These are phyloP conservation scores for Sycophila texana DNA, from an alignment of 2,888 invertebrate species.

Conservation along the genomic window DNA sequence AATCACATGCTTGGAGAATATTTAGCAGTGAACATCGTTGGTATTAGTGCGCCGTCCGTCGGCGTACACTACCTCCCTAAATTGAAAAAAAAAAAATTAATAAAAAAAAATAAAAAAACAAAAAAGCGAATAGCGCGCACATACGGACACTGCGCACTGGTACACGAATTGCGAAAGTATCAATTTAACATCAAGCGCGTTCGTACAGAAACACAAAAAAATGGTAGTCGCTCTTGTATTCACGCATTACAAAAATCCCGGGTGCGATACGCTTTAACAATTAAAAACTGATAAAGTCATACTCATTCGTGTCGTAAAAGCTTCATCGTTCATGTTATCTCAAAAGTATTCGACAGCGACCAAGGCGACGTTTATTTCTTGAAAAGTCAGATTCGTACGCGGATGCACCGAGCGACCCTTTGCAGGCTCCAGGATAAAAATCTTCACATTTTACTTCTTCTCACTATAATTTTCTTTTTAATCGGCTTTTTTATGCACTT, in stretches of 20 bases:
- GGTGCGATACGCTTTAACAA: slow-evolving; percentile 3
- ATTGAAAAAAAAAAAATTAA: slow-evolving; percentile 10
- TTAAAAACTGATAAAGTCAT: slow-evolving; percentile 19
- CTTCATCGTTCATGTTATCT: neutral
- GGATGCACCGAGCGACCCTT: slow-evolving; percentile 41
- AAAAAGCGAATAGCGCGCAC: no score
- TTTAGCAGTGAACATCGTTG: slow-evolving; percentile 54
- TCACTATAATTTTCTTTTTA: neutral
- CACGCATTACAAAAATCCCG: slow-evolving; percentile 20
- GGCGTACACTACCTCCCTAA: neutral
- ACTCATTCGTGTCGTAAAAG: slow-evolving; percentile 20
- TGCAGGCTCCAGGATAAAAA: slow-evolving; percentile 4
- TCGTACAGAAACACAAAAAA: slow-evolving; percentile 53
- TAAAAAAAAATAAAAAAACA: no score
- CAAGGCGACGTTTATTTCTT: slow-evolving; percentile 6
- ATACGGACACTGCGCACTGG: slow-evolving; percentile 11
- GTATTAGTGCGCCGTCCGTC: slow-evolving; percentile 18
- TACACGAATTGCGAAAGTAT: slow-evolving; percentile 20
- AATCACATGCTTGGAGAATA: slow-evolving; percentile 31
- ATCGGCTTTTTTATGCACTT: neutral
- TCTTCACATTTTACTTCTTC: slow-evolving; percentile 10
- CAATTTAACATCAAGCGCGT: slow-evolving; percentile 47
- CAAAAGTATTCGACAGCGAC: slow-evolving; percentile 12
- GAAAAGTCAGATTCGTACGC: slow-evolving; percentile 13
- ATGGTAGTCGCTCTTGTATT: slow-evolving; percentile 39